Evolutionary conservation across 2,888 invertebrate genomes (phyloP).

Genomic region (Herminia tarsipennalis): DNA sequence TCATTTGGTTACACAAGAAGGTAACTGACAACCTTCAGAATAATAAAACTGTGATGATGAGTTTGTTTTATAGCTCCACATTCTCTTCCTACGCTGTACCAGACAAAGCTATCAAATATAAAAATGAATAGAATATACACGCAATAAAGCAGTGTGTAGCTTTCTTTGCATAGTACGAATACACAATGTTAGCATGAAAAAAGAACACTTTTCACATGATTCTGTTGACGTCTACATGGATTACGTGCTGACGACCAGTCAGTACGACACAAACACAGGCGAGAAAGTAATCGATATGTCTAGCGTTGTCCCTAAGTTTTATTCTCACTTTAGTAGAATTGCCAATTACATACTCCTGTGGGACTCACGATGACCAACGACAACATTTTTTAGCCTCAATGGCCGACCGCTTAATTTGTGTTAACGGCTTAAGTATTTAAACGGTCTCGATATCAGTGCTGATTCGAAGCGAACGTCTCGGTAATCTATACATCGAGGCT

Average conservation of each 20-base stretch:
- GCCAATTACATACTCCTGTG: conserved; percentile 27
- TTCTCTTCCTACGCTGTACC: too few species aligned
- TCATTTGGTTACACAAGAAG: too few species aligned
- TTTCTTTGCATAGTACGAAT: too few species aligned
- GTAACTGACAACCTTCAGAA: too few species aligned
- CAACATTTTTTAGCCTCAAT: conserved; percentile 10
- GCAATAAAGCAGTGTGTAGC: too few species aligned
- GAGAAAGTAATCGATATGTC: conserved; percentile 55
- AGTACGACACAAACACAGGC: conserved; percentile 36
- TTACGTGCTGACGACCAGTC: conserved; percentile 18
- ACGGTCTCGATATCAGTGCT: conserved; percentile 8
- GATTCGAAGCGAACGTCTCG: neutral
- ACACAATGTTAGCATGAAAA: too few species aligned
- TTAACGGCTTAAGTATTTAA: conserved; percentile 16
- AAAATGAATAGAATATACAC: too few species aligned
- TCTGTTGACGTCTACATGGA: too few species aligned
- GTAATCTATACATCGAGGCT: conserved; percentile 13
- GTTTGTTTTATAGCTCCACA: too few species aligned
- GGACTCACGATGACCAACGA: neutral
- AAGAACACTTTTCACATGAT: too few species aligned
- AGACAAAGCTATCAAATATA: too few species aligned
- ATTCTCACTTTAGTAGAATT: conserved; percentile 34
- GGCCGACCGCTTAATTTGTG: conserved; percentile 20
- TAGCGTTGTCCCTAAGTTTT: conserved; percentile 42
- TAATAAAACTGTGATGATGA: too few species aligned